A percentile compares a stretch with the other conserved stretches of the same genome.
phyloP scores from a whole-genome alignment of 2,113 vertebrate species.

The Azemiops feae region DNA sequence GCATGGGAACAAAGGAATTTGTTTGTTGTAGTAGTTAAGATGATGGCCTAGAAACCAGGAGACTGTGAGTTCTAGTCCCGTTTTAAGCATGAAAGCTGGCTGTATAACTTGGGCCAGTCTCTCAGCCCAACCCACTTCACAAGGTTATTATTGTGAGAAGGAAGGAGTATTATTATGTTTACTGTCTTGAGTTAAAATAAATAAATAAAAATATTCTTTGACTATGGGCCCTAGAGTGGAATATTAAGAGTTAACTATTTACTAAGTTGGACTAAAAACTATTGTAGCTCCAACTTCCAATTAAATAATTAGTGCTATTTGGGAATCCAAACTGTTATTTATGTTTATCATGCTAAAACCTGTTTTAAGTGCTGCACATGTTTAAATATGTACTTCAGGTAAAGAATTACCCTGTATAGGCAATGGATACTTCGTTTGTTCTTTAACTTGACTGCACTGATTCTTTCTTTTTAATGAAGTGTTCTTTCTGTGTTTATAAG shows the following conservation, averaged over 20 bases:
- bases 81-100: not conserved
- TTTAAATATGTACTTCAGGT: not conserved
- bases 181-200: not conserved
- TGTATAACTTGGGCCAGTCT: not conserved
- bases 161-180: not conserved
- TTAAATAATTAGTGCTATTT: not conserved
- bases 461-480: not conserved
- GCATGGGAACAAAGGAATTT: not conserved
- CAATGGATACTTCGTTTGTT: not conserved
- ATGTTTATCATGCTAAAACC: not conserved
- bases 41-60: not conserved
- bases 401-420: not conserved
- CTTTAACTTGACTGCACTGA: constrained; percentile 16
- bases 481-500: not conserved
- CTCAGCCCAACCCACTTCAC: not conserved
- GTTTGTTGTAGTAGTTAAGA: not conserved
- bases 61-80: not conserved
- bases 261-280: not conserved
- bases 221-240: not conserved
- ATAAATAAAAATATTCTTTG: not conserved
- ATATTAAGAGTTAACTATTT: not conserved
- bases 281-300: not conserved
- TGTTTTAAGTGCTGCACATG: not conserved
- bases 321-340: not conserved
- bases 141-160: not conserved